Evolutionary conservation across 2,888 invertebrate genomes (phyloP), one percentile per base, ranked within the genome.

Genomic region (Melinaea menophilus): DNA sequence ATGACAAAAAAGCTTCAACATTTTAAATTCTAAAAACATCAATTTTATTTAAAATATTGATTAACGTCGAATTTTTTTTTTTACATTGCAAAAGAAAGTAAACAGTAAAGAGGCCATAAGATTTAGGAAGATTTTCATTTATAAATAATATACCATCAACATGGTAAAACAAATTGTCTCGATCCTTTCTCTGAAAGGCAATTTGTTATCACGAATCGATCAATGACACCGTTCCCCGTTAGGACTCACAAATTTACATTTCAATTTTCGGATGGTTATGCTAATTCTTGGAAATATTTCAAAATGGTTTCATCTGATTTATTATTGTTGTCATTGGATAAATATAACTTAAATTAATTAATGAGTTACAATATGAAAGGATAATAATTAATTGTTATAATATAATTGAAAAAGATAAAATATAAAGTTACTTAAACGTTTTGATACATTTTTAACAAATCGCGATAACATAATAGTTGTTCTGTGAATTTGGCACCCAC

Each of bases 401-500:
- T 41, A 41, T 41, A 11, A 9, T 41, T 37, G 37, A 4, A 4
- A 37, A 37, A 22, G 22, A 48, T 48, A 48, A 48, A 48, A 2
- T 48, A 13, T 22, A 13, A 22, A 13, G 12, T 2, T 22, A 48
- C 5, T n/a, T n/a, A 48, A n/a, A 13, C 9, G 9, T 11, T 51
- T 51, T 51, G 51, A 31, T 31, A 31, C 31, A 22, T 51, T 48
- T 22, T 48, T 48, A 48, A 5, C 48, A 51, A 7, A 51, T 22
- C 11, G 11, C 9, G 51, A 51, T 51, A 51, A 51, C 51, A 51
- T 41, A 41, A 41, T 41, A 41, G 41, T 61, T 63, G 65, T 71
- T 69, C 48, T 61, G 65, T 68, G 68, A 70, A 74, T 73, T 79
- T 79, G 78, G 78, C 77, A 75, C 71, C 61, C 66, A 71, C 61